These are phyloP conservation scores for Eudorcas thomsonii DNA, from an alignment of 2,113 vertebrate species.

Conservation along the genomic window DNA sequence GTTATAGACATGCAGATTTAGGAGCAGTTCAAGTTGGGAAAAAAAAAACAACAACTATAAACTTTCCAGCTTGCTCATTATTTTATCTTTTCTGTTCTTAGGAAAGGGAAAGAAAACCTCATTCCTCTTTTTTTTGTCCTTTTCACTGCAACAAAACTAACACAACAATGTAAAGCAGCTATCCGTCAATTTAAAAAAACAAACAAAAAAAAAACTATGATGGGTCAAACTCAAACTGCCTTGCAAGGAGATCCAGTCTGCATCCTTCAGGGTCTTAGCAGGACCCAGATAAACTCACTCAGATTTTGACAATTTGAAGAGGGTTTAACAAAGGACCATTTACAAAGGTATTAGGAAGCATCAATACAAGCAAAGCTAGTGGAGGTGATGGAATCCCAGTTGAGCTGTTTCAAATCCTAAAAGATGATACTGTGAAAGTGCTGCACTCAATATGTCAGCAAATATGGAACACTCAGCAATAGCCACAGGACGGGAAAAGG, in stretches of 20 bases:
- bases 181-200: neutral
- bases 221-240: too few relatives aligned
- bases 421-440: neutral
- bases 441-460: neutral
- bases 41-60: neutral
- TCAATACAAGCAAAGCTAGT: fast-evolving
- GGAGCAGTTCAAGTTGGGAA: neutral
- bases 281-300: neutral
- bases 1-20: neutral
- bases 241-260: neutral
- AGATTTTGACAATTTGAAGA: neutral
- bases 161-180: neutral
- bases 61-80: neutral
- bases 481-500: neutral
- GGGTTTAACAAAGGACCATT: neutral
- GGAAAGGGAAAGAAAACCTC: neutral
- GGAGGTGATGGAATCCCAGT: neutral
- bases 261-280: neutral
- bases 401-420: neutral
- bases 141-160: neutral
- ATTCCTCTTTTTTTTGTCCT: neutral
- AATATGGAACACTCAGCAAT: neutral
- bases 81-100: neutral
- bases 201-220: neutral
- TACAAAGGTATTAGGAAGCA: too few relatives aligned